Conservation (phyloP, 1,140 invertebrate species). For the Pinna nobilis region DNA sequence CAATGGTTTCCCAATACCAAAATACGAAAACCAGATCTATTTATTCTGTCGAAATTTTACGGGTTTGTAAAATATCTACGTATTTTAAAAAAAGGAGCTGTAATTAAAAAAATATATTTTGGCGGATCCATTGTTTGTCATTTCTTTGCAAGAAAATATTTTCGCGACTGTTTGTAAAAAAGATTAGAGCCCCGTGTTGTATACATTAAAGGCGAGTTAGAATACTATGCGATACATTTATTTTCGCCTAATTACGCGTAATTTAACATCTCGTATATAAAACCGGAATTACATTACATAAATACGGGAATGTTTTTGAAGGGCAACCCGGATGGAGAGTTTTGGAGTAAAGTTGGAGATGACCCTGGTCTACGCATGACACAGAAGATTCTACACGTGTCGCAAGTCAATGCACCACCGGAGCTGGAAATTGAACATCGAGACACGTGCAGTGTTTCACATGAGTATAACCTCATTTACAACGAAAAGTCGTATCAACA, state of each 20-base stretch:
- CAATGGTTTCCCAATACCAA: too few relatives aligned
- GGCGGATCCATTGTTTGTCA: too few relatives aligned
- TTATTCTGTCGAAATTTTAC: too few relatives aligned
- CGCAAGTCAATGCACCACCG: not conserved
- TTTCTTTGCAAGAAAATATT: not conserved
- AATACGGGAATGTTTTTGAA: not conserved
- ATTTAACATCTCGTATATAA: not conserved
- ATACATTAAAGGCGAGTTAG: not conserved
- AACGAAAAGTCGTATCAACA: slow-evolving; percentile 17
- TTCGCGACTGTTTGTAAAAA: not conserved
- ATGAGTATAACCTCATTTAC: slow-evolving; percentile 29
- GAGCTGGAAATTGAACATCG: slow-evolving; percentile 25
- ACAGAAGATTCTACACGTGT: slow-evolving; percentile 4
- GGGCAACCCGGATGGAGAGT: slow-evolving; percentile 29
- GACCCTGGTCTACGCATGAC: slow-evolving; percentile 22
- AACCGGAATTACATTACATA: not conserved
- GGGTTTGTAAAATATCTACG: too few relatives aligned
- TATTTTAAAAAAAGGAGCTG: too few relatives aligned
- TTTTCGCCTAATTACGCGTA: not conserved
- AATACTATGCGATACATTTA: not conserved
- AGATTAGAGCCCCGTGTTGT: not conserved
- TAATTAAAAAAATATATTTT: too few relatives aligned
- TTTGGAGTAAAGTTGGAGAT: slow-evolving; percentile 19
- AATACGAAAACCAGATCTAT: too few relatives aligned
- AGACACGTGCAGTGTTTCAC: slow-evolving; percentile 7